Conservation (phyloP, 2,113 vertebrate genomes). For the Tylochromis polylepis region DNA sequence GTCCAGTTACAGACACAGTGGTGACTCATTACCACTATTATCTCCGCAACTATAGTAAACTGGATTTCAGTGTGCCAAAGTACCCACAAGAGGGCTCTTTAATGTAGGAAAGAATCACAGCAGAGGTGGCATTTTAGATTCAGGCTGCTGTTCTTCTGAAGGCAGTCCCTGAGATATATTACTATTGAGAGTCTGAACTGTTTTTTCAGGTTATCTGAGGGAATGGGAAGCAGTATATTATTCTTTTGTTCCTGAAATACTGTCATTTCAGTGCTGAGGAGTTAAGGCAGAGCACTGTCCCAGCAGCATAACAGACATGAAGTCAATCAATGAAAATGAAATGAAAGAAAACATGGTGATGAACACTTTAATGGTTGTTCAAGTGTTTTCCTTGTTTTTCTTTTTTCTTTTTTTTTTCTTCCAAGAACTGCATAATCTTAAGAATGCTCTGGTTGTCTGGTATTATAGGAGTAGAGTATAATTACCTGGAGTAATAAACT, state of each 20-base stretch:
- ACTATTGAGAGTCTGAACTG: neutral
- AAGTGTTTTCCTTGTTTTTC: neutral
- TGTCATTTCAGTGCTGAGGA: neutral
- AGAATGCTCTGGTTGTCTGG: neutral
- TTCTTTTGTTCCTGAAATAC: constrained; percentile 4
- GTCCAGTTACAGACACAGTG: constrained; percentile 27
- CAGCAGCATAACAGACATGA: neutral
- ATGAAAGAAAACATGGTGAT: neutral
- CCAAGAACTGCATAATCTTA: neutral
- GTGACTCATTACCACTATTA: constrained; percentile 36
- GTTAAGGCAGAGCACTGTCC: neutral
- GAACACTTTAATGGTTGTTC: neutral
- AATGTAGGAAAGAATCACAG: neutral
- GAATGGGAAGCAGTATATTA: neutral
- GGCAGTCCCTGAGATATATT: neutral
- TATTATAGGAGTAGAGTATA: neutral
- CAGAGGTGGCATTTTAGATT: neutral
- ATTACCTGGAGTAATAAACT: neutral
- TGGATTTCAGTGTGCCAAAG: neutral
- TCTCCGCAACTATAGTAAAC: constrained; percentile 16
- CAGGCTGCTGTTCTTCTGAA: neutral
- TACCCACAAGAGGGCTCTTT: constrained; percentile 30
- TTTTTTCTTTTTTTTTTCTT: neutral
- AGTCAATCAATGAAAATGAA: neutral
- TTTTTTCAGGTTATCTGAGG: neutral